Evolutionary conservation across 2,797 vertebrate species (phyloP).

Genomic region (Acanthurus tractus): DNA sequence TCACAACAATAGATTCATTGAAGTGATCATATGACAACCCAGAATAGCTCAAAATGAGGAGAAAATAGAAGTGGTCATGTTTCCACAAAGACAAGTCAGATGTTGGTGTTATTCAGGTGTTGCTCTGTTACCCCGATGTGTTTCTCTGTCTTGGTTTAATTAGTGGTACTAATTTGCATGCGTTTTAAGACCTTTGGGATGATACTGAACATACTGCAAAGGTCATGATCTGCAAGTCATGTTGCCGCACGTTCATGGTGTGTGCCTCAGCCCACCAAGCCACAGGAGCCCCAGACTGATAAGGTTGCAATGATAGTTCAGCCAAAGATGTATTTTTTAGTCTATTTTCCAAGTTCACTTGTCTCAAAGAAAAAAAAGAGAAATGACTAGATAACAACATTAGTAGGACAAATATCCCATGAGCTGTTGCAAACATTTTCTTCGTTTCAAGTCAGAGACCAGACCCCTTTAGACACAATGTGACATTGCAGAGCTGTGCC

Average conservation of each 20-base stretch:
- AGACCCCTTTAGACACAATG: too few species aligned
- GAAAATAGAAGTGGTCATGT: conserved; percentile 40
- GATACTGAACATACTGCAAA: conserved; percentile 50
- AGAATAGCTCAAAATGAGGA: conserved; percentile 73
- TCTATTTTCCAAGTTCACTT: not conserved
- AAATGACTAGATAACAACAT: too few species aligned
- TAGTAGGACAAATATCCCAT: too few species aligned
- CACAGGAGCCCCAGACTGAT: not conserved
- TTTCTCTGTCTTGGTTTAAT: conserved; percentile 22
- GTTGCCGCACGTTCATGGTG: conserved; percentile 27
- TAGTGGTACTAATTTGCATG: conserved; percentile 46
- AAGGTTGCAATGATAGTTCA: conserved; percentile 12
- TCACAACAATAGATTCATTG: conserved; percentile 65
- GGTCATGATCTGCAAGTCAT: conserved; percentile 63
- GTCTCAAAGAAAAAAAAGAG: not conserved
- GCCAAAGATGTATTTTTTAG: not conserved
- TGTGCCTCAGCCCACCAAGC: conserved; percentile 14
- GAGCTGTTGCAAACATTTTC: too few species aligned
- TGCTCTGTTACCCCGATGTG: not conserved
- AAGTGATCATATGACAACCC: conserved; percentile 61
- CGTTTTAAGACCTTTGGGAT: conserved; percentile 29
- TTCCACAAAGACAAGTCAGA: conserved; percentile 12
- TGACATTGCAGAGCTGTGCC: too few species aligned
- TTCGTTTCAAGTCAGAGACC: too few species aligned
- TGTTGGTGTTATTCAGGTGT: not conserved